Conservation (phyloP, 1,140 invertebrate genomes). For the Drosophila willistoni region DNA sequence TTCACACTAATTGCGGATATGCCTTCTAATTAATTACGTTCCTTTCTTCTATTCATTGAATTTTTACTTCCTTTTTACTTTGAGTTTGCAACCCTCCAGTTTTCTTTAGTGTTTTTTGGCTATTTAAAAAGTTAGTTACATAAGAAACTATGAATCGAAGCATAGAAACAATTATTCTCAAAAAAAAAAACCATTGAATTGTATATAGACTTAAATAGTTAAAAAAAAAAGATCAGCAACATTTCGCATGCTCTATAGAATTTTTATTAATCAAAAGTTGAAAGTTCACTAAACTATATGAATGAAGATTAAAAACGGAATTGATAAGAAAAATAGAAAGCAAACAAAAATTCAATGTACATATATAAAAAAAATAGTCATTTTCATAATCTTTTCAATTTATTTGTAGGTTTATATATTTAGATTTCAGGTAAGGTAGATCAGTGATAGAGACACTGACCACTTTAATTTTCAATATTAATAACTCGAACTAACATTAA, state of each 20-base stretch:
- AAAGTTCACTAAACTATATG: conserved; percentile 14
- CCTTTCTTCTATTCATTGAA: conserved; percentile 18
- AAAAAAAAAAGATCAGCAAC: conserved; percentile 4
- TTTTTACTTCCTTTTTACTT: conserved; percentile 21
- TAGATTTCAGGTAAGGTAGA: conserved; percentile 3
- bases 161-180: too few species aligned
- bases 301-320: conserved; percentile 12
- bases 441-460: conserved; percentile 32
- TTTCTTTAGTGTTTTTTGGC: conserved; percentile 10
- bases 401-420: neutral
- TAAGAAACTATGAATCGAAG: neutral
- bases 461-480: conserved; percentile 22
- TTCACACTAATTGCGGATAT: conserved; percentile 76
- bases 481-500: conserved; percentile 51
- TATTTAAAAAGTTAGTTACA: neutral
- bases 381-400: neutral
- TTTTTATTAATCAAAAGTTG: neutral
- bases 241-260: conserved; percentile 1
- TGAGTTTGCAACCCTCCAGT: conserved; percentile 38
- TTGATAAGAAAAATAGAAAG: conserved; percentile 6
- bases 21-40: conserved; percentile 70
- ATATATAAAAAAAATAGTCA: neutral
- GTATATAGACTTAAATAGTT: neutral
- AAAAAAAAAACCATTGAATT: neutral
- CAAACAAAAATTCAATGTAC: neutral